A percentile compares a stretch with the other conserved stretches of the same genome.
These are phyloP conservation scores for Erythrocercus mccallii DNA, from an alignment of 2,113 vertebrate genomes.

Conservation along the genomic window DNA sequence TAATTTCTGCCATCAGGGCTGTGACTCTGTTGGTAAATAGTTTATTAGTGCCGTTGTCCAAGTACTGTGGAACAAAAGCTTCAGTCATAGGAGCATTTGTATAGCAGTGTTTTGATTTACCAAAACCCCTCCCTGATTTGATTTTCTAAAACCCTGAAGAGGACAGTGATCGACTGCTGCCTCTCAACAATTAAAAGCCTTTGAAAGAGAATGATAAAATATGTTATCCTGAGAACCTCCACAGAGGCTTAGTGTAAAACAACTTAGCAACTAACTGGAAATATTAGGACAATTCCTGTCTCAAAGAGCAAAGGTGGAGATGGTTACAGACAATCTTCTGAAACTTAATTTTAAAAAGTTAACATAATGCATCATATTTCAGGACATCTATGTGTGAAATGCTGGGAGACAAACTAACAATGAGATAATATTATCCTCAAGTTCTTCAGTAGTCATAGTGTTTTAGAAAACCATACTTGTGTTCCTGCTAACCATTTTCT, in stretches of 20 bases:
- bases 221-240: neutral
- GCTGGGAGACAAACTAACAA: neutral
- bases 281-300: neutral
- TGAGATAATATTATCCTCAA: neutral
- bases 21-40: neutral
- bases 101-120: neutral
- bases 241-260: neutral
- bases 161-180: neutral
- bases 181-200: neutral
- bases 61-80: neutral
- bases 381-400: neutral
- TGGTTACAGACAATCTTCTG: neutral
- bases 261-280: neutral
- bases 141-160: neutral
- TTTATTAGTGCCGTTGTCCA: neutral
- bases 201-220: neutral
- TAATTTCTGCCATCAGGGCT: neutral
- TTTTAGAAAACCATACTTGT: neutral
- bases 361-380: neutral
- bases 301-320: neutral
- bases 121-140: neutral
- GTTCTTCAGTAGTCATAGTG: neutral
- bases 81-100: neutral
- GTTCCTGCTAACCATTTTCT: neutral
- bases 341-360: neutral